A percentile compares a stretch with the other conserved stretches of the same genome.
These are phyloP conservation scores for Syncerus caffer DNA, from an alignment of 2,797 vertebrate species.

Conservation along the genomic window DNA sequence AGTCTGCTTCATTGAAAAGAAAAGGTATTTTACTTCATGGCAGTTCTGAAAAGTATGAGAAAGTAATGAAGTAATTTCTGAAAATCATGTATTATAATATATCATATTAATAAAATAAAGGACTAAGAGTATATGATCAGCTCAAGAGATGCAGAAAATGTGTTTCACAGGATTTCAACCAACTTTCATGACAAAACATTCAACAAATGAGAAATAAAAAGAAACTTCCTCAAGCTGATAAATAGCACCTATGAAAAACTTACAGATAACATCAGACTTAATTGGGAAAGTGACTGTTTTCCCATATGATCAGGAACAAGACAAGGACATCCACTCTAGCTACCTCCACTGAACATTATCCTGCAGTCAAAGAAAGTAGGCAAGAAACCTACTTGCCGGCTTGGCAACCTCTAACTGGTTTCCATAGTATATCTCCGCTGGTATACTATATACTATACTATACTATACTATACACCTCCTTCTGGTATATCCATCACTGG, in stretches of 20 bases:
- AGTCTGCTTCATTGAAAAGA: neutral
- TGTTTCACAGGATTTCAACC: neutral
- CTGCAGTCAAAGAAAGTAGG: neutral
- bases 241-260: neutral
- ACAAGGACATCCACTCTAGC: neutral
- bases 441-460: neutral
- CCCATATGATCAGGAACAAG: neutral
- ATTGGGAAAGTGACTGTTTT: neutral
- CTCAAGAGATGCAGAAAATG: neutral
- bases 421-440: neutral
- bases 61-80: neutral
- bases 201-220: neutral
- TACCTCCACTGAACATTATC: neutral
- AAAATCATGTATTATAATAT: neutral
- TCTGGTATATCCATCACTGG: neutral
- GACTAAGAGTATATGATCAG: neutral
- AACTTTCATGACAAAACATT: neutral
- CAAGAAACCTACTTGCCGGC: neutral
- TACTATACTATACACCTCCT: neutral
- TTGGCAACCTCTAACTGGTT: neutral
- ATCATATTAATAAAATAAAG: neutral
- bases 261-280: neutral
- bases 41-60: slow-evolving; percentile 15
- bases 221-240: neutral
- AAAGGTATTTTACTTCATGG: neutral